phyloP scores from a whole-genome alignment of 1,140 invertebrate species.

The Anoplophora glabripennis region DNA sequence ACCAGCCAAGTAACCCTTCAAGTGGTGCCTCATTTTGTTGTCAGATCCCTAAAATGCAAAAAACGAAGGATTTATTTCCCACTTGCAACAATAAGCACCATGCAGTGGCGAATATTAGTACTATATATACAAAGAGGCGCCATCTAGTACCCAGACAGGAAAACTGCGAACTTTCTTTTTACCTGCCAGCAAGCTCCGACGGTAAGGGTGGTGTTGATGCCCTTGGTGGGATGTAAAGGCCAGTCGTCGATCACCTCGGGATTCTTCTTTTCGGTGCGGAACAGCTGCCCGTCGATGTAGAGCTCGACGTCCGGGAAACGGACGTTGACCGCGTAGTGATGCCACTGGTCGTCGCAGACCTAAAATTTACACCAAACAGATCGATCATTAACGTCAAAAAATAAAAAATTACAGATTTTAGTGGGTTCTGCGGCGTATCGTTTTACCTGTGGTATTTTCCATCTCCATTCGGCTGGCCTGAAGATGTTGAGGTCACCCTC shows the following conservation, averaged over 20 bases:
- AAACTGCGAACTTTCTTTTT: constrained; percentile 22
- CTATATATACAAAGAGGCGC: background rate
- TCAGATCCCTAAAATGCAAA: constrained; percentile 67
- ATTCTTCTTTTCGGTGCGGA: constrained; percentile 76
- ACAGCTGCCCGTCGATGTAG: constrained; percentile 85
- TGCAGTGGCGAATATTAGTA: background rate
- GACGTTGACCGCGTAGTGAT: constrained; percentile 94
- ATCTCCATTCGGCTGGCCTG: constrained; percentile 96
- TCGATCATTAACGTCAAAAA: too few species aligned
- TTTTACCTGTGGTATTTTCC: constrained; percentile 77
- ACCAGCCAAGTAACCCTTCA: constrained; percentile 84
- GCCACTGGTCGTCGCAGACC: constrained; percentile 98
- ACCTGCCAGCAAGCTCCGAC: constrained; percentile 99
- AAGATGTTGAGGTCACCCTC: constrained; percentile 93
- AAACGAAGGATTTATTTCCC: constrained; percentile 20
- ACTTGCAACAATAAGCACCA: background rate
- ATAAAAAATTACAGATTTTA: background rate
- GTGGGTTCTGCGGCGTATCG: background rate
- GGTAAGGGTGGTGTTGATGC: constrained; percentile 87
- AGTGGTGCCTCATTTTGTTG: constrained; percentile 82
- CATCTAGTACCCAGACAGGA: background rate
- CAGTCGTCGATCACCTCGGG: constrained; percentile 98
- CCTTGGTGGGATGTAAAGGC: constrained; percentile 95
- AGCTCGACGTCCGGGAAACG: constrained; percentile 84
- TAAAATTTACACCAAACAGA: constrained; percentile 43